Base-by-base conservation (phyloP, 1,140 invertebrate species). In the Cotesia chilonis region DNA sequence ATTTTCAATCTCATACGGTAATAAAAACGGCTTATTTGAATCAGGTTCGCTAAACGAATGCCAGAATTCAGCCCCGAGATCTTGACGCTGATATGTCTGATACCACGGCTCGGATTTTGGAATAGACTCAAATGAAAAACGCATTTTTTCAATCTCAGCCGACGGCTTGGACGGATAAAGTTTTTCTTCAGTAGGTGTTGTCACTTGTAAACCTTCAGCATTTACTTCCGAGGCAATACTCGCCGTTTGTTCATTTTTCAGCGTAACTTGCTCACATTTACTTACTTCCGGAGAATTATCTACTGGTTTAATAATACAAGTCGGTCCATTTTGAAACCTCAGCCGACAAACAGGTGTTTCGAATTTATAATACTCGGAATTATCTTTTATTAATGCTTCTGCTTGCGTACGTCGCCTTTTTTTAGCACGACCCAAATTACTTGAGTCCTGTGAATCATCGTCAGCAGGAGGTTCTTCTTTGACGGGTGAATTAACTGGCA, bases 51-150 rank as follows among this genome's bases (percentile, higher is more conserved):
- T 88, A 38, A 87, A 87, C 72, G 82, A 87, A 67, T 85, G 82
- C 80, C 84, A 87, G 71, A 80, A 88, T 76, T 93, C 89, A 70
- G 91, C 89, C 6, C 91, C 91, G 14, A 90, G 87, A 80, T 94
- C 92, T 78, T 94, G 93, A 0, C 93, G 87, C 72, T 90, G 88
- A 80, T 94, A 94, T 0, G 93, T 92, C 76, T 91, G 88, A 84
- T 92, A 94, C 93, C 94, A 95, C 0, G 92, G 89, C 78, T 94
- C 93, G 54, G 89, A 90, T 63, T 82, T 85, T 4, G 93, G 94
- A 71, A 93, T 84, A 14, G 86, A 88, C 83, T 95, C 93, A 79
- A 95, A 95, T 0, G 93, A 91, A 80, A 94, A 95, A 67, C 90
- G 89, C 80, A 93, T 87, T 77, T 91, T 89, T 73, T 90, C 89